These are phyloP conservation scores for Sciurus vulgaris DNA, from an alignment of 2,797 vertebrate genomes.

Conservation along the genomic window DNA sequence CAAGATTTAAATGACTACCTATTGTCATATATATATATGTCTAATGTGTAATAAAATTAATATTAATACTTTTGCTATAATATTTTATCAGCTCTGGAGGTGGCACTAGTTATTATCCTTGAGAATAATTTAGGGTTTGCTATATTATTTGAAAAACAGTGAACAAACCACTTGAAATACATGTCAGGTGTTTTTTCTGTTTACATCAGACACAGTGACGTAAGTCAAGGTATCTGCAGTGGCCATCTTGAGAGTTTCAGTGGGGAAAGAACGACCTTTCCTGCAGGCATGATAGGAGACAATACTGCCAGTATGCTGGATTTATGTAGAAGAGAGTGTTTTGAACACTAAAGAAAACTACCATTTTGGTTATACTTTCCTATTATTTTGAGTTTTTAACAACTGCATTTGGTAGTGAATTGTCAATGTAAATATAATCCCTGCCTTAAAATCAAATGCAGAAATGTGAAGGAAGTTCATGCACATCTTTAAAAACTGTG, in stretches of 20 bases:
- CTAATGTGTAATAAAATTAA: neutral
- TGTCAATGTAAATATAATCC: neutral
- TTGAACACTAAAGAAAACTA: neutral
- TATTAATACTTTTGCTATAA: neutral
- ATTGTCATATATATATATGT: neutral
- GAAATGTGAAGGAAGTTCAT: neutral
- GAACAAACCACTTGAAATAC: neutral
- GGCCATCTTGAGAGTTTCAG: neutral
- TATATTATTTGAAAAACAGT: slow-evolving; percentile 14
- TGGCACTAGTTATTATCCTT: neutral
- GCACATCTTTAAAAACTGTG: neutral
- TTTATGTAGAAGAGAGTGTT: neutral
- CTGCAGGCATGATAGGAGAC: neutral
- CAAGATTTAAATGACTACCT: neutral
- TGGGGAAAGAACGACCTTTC: neutral
- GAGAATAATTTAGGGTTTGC: neutral
- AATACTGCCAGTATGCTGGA: neutral
- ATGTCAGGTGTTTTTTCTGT: neutral
- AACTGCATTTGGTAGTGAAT: neutral
- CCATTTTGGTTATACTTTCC: neutral
- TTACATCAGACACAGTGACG: neutral
- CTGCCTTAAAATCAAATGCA: neutral
- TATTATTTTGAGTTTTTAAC: neutral
- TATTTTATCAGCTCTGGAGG: neutral
- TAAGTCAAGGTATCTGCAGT: neutral